These are phyloP conservation scores for Drosophila bocki DNA, from an alignment of 1,140 invertebrate genomes.

Conservation along the genomic window DNA sequence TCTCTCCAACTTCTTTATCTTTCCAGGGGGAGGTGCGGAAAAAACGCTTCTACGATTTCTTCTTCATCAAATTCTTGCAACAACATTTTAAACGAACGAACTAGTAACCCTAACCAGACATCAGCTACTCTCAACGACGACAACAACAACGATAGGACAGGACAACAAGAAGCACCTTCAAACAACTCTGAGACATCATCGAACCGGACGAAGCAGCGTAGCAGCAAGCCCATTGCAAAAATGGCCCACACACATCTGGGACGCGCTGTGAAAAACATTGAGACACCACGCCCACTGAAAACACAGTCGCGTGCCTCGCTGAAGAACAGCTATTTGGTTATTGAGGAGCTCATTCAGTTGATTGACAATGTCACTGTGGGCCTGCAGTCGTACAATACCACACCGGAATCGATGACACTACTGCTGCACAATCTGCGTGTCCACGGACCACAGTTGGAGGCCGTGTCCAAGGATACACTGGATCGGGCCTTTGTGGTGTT, in stretches of 20 bases:
- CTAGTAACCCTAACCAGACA: constrained; percentile 40
- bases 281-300: constrained; percentile 90
- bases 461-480: constrained; percentile 90
- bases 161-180: constrained; percentile 1
- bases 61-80: constrained; percentile 43
- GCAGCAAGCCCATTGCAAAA: constrained; percentile 8
- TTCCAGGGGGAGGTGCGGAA: constrained; percentile 84
- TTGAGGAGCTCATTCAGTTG: constrained; percentile 90
- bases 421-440: constrained; percentile 88
- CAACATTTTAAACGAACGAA: constrained; percentile 63
- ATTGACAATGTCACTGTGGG: constrained; percentile 89
- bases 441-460: constrained; percentile 90
- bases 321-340: constrained; percentile 81
- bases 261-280: constrained; percentile 89
- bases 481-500: constrained; percentile 91
- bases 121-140: constrained; percentile 29
- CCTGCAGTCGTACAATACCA: constrained; percentile 87
- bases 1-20: constrained; percentile 12
- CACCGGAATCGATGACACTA: constrained; percentile 77
- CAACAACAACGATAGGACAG: constrained; percentile 27
- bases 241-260: constrained; percentile 83
- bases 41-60: constrained; percentile 75
- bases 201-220: constrained; percentile 22
- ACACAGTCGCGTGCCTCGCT: constrained; percentile 85
- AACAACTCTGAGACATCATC: constrained; percentile 18